phyloP scores from a whole-genome alignment of 2,797 vertebrate species.

The Oceanodroma leucorhoa region DNA sequence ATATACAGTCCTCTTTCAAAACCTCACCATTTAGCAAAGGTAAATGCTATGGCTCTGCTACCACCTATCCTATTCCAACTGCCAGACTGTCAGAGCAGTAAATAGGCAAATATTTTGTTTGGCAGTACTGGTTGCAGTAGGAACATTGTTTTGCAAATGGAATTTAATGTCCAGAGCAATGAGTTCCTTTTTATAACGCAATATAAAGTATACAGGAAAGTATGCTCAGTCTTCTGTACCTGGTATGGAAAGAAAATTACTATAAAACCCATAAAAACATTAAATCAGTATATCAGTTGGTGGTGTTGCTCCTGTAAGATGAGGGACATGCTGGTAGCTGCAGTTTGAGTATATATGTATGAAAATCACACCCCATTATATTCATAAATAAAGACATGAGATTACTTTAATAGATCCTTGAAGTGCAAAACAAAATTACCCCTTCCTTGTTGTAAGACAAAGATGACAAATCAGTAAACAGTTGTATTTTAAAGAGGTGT shows the following conservation, averaged over 20 bases:
- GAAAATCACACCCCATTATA: neutral
- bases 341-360: neutral
- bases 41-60: neutral
- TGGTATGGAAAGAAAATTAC: neutral
- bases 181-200: neutral
- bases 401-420: neutral
- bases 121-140: neutral
- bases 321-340: neutral
- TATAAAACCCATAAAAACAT: neutral
- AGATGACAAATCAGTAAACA: neutral
- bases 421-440: neutral
- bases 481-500: neutral
- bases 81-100: neutral
- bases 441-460: neutral
- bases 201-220: neutral
- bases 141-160: neutral
- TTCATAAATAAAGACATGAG: neutral
- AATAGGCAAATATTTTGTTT: constrained; percentile 14
- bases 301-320: neutral
- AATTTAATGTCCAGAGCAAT: neutral
- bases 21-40: neutral
- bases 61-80: neutral
- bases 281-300: neutral
- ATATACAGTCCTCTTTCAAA: neutral
- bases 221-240: neutral